A percentile compares a stretch with the other conserved stretches of the same genome.
Conservation (phyloP, 2,888 invertebrate species). For the Lycophotia porphyrea region DNA sequence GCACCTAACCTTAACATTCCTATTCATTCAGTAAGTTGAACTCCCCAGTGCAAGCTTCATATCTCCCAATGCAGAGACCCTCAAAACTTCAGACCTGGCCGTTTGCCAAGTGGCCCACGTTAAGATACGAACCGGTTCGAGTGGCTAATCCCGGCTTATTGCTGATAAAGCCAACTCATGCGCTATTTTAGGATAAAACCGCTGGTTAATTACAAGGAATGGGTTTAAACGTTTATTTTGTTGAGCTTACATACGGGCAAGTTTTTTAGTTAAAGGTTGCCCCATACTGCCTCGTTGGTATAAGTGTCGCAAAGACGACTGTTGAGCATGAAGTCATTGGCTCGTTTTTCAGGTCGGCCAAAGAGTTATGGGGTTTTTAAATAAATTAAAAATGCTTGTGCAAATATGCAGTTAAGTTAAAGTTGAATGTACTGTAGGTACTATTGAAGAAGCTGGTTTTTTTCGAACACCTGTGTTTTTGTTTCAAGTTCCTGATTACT, state of each 20-base stretch:
- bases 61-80: conserved; percentile 56
- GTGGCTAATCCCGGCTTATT: conserved; percentile 63
- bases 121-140: conserved; percentile 63
- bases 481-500: not conserved
- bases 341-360: not conserved
- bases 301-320: not conserved
- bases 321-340: not conserved
- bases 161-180: conserved; percentile 63
- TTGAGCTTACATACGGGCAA: not conserved
- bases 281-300: not conserved
- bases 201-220: conserved; percentile 51
- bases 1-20: conserved; percentile 1
- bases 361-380: not conserved
- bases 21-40: conserved; percentile 42
- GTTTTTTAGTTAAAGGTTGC: not conserved
- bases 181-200: conserved; percentile 64
- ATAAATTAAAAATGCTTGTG: conserved; percentile 5
- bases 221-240: conserved; percentile 27
- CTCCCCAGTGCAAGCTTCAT: conserved; percentile 55
- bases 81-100: conserved; percentile 61
- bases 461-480: not conserved
- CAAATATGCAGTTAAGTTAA: conserved; percentile 4
- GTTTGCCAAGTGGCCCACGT: conserved; percentile 54
- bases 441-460: no score
- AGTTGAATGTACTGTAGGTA: no score